Evolutionary conservation across 1,140 invertebrate species (phyloP).

Genomic region (Papilio polytes): DNA sequence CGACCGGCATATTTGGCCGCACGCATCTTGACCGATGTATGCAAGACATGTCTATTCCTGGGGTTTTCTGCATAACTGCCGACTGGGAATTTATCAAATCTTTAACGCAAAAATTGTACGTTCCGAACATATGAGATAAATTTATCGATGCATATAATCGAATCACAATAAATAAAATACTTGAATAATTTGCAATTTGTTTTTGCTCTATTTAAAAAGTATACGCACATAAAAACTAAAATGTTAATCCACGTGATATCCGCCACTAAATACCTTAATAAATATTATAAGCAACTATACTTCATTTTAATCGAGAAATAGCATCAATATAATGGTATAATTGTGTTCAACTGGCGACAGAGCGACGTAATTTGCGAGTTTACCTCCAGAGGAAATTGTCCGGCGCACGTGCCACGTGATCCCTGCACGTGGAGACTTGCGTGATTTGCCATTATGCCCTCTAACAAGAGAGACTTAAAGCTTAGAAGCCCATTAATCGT

Average conservation of each 20-base stretch:
- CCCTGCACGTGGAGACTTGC: neutral
- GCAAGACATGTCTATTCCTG: conserved; percentile 21
- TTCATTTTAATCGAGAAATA: neutral
- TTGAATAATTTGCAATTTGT: neutral
- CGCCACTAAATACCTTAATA: neutral
- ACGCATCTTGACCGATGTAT: conserved; percentile 31
- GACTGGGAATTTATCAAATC: conserved; percentile 25
- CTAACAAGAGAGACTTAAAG: conserved; percentile 5
- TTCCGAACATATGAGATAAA: neutral
- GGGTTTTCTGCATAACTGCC: conserved; percentile 1
- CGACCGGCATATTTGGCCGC: conserved; percentile 27
- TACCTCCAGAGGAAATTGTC: conserved; percentile 59
- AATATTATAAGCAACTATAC: neutral
- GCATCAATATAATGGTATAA: conserved; percentile 10
- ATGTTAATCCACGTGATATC: too few relatives aligned
- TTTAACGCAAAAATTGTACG: neutral
- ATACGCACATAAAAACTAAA: too few relatives aligned
- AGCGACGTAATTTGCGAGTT: conserved; percentile 48
- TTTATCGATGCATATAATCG: neutral
- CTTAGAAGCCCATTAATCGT: conserved; percentile 1
- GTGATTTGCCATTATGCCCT: conserved; percentile 10
- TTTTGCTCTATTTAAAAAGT: too few relatives aligned
- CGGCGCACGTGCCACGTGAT: conserved; percentile 54
- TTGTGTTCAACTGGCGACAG: conserved; percentile 45
- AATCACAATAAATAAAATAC: neutral